phyloP scores from a whole-genome alignment of 1,140 invertebrate genomes.

The Drosophila biarmipes region DNA sequence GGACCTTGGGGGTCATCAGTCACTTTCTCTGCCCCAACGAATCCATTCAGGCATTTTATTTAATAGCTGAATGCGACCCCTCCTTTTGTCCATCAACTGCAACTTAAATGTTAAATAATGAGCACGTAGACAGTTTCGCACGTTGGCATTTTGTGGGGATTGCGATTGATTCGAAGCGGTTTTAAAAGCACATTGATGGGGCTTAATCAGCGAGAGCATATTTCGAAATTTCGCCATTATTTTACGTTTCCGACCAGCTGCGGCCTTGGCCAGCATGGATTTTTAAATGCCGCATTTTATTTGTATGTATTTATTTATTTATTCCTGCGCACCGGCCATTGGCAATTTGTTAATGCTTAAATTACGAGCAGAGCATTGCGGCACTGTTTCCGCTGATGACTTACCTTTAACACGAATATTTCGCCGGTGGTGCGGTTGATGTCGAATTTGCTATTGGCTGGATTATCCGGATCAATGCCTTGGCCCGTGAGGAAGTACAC shows the following conservation, averaged over 20 bases:
- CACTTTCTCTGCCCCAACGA: not conserved
- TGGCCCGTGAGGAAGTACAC: slow-evolving; percentile 98
- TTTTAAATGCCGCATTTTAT: slow-evolving; percentile 48
- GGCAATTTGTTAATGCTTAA: slow-evolving; percentile 72
- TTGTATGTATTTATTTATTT: slow-evolving; percentile 34
- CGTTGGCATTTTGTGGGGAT: slow-evolving; percentile 39
- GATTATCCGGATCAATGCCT: slow-evolving; percentile 97
- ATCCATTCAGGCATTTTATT: slow-evolving; percentile 17
- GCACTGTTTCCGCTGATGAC: slow-evolving; percentile 48
- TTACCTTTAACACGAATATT: slow-evolving; percentile 96
- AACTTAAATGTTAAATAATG: slow-evolving; percentile 74
- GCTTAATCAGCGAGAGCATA: slow-evolving; percentile 65
- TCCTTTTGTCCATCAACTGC: slow-evolving; percentile 22
- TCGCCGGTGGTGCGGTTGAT: slow-evolving; percentile 97
- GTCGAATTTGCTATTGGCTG: slow-evolving; percentile 97
- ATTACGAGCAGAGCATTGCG: slow-evolving; percentile 24
- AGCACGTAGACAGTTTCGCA: slow-evolving; percentile 51
- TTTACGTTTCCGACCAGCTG: slow-evolving; percentile 44
- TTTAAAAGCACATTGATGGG: slow-evolving; percentile 67
- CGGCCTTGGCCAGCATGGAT: slow-evolving; percentile 35
- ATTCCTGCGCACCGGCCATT: slow-evolving; percentile 24
- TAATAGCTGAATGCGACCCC: slow-evolving; percentile 16
- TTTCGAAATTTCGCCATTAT: slow-evolving; percentile 55
- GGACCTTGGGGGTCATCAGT: slow-evolving; percentile 20
- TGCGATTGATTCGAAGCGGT: slow-evolving; percentile 26